Conservation (phyloP, 2,888 invertebrate species). For the Rhyacophila evoluta region DNA sequence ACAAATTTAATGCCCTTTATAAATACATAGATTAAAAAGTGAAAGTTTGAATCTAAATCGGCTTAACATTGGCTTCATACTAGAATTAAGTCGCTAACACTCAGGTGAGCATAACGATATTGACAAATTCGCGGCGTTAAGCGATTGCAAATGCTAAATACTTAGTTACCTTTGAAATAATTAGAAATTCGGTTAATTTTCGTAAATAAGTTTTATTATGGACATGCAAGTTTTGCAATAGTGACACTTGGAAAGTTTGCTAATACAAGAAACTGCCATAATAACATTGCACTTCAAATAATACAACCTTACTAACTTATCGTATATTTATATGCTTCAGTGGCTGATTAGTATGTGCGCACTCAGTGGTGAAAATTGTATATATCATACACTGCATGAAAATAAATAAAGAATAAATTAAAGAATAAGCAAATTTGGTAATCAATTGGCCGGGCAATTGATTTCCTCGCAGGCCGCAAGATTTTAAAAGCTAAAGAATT, state of each 20-base stretch:
- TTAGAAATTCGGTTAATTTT: neutral
- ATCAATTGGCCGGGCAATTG: no score
- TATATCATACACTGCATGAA: no score
- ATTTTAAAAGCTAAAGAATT: no score
- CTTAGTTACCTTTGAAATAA: constrained; percentile 5
- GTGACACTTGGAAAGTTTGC: neutral
- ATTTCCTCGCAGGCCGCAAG: no score
- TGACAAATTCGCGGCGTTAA: neutral
- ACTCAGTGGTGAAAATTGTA: no score
- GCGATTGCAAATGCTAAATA: neutral
- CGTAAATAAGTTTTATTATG: neutral
- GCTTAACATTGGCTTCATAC: neutral
- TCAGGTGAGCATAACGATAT: constrained; percentile 13
- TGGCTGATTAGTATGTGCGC: no score
- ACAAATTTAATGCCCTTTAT: constrained; percentile 10
- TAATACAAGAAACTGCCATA: neutral
- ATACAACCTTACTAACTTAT: no score
- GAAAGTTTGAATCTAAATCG: neutral
- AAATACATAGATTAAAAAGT: constrained; percentile 23
- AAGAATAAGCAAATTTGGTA: no score
- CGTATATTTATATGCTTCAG: no score
- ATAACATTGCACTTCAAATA: no score
- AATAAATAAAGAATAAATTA: no score
- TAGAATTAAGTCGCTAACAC: neutral
- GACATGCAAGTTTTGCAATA: neutral